Evolutionary conservation across 1,140 invertebrate species (phyloP), one percentile per base, ranked within the genome.

Genomic region (Eriosoma lanigerum): DNA sequence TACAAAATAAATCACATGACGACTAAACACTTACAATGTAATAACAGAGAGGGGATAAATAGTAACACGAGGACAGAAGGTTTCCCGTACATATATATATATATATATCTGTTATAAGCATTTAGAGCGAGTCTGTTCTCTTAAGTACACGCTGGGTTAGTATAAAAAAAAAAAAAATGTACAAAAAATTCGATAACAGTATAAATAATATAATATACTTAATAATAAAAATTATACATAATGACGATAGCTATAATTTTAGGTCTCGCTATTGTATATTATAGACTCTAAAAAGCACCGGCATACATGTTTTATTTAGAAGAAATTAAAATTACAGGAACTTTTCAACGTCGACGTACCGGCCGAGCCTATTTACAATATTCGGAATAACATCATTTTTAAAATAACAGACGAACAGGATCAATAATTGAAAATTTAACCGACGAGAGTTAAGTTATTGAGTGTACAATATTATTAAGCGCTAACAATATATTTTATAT

Each of bases 291-390:
- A 60, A 76, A 78, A 78, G 73, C 73, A 78, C 73, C 73, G 29
- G 56, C 60, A 24, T 10, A 60, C 38, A 58, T 56, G 60, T 78
- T 60, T 44, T 60, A 32, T 38, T n/a, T 60, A 78, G 54, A 56
- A 75, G 54, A 78, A 62, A 78, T 60, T 78, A 78, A 78, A 78
- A 78, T 78, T 78, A 78, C 73, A 78, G 73, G 73, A 78, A 78
- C 73, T 78, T 78, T 78, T 60, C 73, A 54, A 75, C 73, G 38
- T 32, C 73, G 73, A n/a, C n/a, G 56, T 38, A 12, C 26, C 56
- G 56, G 38, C 54, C 17, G 32, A 78, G 56, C 52, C 73, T 58
- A 60, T 44, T 44, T 44, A 78, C 24, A 50, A 26, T 68, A n/a
- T 19, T 38, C 3, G 8, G 3, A 38, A 38, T 8, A 48, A 70